phyloP scores from a whole-genome alignment of 2,113 vertebrate species.

The Anarhynchus alexandrinus region DNA sequence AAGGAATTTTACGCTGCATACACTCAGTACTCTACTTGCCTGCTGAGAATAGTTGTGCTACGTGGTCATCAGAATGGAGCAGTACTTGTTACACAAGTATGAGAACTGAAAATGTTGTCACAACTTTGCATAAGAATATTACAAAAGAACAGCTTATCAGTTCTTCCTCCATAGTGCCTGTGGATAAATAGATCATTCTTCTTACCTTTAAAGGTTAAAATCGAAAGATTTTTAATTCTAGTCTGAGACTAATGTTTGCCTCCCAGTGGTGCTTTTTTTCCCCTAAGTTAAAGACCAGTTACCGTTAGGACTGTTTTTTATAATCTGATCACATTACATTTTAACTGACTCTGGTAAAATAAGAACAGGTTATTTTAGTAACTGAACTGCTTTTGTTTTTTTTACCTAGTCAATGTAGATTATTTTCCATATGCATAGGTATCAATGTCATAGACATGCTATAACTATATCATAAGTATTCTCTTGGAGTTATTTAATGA shows the following conservation, averaged over 20 bases:
- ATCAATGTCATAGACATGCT: not conserved
- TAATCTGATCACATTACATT: not conserved
- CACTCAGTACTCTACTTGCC: not conserved
- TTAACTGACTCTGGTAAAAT: not conserved
- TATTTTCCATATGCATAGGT: not conserved
- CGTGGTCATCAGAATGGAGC: not conserved
- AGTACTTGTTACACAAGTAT: not conserved
- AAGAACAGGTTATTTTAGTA: not conserved
- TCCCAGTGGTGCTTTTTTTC: not conserved
- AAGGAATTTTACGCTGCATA: not conserved
- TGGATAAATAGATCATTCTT: not conserved
- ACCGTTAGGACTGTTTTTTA: not conserved
- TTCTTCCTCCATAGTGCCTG: not conserved
- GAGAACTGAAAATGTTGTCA: not conserved
- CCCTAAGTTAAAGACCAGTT: not conserved
- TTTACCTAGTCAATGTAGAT: not conserved
- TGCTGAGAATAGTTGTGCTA: not conserved
- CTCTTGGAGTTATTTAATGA: not conserved
- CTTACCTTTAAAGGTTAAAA: not conserved
- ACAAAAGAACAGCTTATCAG: not conserved
- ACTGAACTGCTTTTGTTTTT: not conserved
- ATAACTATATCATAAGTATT: not conserved
- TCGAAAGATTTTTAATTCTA: not conserved
- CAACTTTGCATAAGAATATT: not conserved
- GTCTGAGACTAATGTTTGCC: not conserved